Base-by-base conservation (phyloP, 2,113 vertebrate genomes). In the Oreotrochilus melanogaster region DNA sequence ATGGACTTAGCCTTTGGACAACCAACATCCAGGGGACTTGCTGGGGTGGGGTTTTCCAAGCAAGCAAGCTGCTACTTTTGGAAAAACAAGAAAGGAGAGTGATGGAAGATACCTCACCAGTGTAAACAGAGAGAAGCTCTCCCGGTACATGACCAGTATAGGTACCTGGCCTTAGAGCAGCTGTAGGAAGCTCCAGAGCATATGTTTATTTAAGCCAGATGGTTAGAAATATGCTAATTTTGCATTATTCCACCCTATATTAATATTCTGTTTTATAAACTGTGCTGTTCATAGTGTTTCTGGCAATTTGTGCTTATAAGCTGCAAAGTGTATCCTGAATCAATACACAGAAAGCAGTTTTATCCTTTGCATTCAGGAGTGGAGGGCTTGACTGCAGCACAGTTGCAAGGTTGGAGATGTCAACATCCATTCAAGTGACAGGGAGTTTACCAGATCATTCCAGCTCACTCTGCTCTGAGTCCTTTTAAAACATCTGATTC, bases 241-340 rank as follows among this genome's bases (percentile, higher is more conserved):
- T 23, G 17, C 27, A 28, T 37, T 85, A 15, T 21, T 69, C 0
- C 1, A 27, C 37, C 61, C 28, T 54, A 0, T 4, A 9, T 13
- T 27, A 15, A 61, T 11, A 18, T 22, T 15, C 17, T 81, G 23
- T 10, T 87, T 78, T n/a, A 33, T 73, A 53, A 78, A 61, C 21
- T 0, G 2, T 69, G 35, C 17, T 64, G 48, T 33, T 84, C 51
- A 48, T 11, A 2, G 45, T 6, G 4, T 60, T 54, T 56, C 48
- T 48, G 31, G 13, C 27, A 53, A 13, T 1, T 4, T 22, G 9
- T 23, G 8, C 50, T 42, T 50, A 1, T 2, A 25, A 28, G 7
- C 57, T 37, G 28, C 60, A 16, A 57, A 70, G 42, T 70, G 45
- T 35, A 31, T 62, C 28, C 13, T 5, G n/a, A 70, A 76, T 39